Evolutionary conservation across 2,113 vertebrate species (phyloP).

Genomic region (Prunella fulvescens): DNA sequence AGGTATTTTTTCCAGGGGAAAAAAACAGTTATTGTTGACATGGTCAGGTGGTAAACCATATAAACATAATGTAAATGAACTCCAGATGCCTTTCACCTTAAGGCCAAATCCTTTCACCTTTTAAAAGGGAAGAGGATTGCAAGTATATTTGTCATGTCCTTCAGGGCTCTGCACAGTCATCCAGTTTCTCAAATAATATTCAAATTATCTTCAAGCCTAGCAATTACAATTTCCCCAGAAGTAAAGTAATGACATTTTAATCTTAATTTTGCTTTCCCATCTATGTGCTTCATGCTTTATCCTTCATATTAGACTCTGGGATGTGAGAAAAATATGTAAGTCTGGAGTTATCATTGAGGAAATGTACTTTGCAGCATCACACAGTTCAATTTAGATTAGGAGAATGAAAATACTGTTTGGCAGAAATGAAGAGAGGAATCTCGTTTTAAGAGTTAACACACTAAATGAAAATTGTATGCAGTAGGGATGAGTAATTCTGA

Average conservation of each 20-base stretch:
- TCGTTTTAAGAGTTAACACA: not conserved
- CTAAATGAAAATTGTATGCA: not conserved
- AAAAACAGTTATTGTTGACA: not conserved
- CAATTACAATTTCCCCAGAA: conserved; percentile 30
- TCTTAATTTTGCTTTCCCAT: conserved; percentile 40
- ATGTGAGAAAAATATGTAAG: not conserved
- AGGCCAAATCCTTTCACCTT: not conserved
- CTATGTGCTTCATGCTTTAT: not conserved
- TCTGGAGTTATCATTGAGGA: not conserved
- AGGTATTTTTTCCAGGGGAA: not conserved
- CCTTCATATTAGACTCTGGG: conserved; percentile 6
- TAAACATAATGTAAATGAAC: not conserved
- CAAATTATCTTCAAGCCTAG: conserved; percentile 15
- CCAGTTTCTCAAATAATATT: conserved; percentile 37
- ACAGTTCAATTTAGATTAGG: conserved; percentile 43
- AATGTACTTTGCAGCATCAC: conserved; percentile 15
- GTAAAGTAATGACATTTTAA: conserved; percentile 30
- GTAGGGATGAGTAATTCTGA: not conserved
- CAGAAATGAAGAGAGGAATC: not conserved
- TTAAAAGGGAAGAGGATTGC: not conserved
- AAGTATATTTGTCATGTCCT: not conserved
- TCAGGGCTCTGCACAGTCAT: not conserved
- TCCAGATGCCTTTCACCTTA: not conserved
- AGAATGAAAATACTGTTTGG: not conserved
- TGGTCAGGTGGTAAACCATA: not conserved